Evolutionary conservation across 2,113 vertebrate genomes (phyloP), one percentile per base, ranked within the genome.

Genomic region (Pelobates fuscus): DNA sequence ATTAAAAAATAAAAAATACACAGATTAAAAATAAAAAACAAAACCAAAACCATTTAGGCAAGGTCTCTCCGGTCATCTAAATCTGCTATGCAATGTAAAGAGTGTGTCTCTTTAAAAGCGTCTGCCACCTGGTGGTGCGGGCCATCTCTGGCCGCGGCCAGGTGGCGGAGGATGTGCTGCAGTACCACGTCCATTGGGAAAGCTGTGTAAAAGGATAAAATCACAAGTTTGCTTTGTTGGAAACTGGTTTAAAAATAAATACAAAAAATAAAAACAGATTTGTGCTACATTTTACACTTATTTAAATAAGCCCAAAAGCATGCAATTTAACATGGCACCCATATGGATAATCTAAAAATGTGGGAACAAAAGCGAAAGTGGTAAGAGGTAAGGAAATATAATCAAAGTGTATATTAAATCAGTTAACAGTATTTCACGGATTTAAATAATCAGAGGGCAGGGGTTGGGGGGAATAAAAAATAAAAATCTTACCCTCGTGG

Each of bases 161-260:
- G 83, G 86, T 88, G 85, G 86, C 77, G 84, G 89, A 82, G 82
- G 90, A 84, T 80, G 87, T 71, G 87, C 86, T 84, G 86, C 87
- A 89, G 84, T 83, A 81, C 87, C 85, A 12, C 88, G 89, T 92
- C 90, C 90, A 86, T 88, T 91, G 88, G 89, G 88, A 90, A 89
- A 91, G 88, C 91, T 91, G 89, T 88, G 79, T 89, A 86, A 90
- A 91, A 89, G 88, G 88, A 92, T 89, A 90, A 91, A 89, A 90
- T 88, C 85, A 88, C 79, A 87, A 84, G 86, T 84, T 88, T 84
- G 82, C 62, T 69, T 82, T 64, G 82, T 70, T 81, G 80, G 30
- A 60, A 41, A 58, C 18, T 21, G 46, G 71, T 8, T 82, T 59
- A 72, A 71, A 10, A 76, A 78, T 41, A 17, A 15, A 59, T 7